A percentile compares a stretch with the other conserved stretches of the same genome.
phyloP scores from a whole-genome alignment of 2,797 vertebrate species.

The Oreonectes daqikongensis region DNA sequence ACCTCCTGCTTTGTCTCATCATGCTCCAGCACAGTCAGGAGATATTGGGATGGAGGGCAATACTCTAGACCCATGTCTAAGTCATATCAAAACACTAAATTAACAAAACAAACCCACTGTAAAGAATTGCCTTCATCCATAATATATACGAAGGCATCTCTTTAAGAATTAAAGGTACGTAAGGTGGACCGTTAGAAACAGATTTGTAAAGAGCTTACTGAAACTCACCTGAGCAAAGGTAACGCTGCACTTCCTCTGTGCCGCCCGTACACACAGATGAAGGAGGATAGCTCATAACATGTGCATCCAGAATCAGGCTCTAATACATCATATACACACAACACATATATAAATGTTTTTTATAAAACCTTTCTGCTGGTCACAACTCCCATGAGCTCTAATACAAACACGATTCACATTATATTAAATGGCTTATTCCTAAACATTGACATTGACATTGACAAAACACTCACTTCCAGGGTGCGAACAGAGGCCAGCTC shows the following conservation, averaged over 20 bases:
- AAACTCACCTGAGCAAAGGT: conserved; percentile 81
- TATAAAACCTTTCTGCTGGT: neutral
- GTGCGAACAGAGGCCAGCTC: conserved; percentile 80
- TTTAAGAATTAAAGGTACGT: neutral
- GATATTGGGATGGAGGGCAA: conserved; percentile 86
- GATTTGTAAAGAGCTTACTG: neutral
- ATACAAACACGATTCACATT: neutral
- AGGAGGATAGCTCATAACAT: conserved; percentile 83
- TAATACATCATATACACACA: conserved; percentile 63
- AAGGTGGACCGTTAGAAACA: neutral
- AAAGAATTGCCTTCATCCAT: conserved; percentile 2
- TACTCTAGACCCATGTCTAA: conserved; percentile 88
- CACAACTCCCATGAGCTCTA: neutral
- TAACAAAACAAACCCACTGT: neutral
- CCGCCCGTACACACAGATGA: conserved; percentile 80
- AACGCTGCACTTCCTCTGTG: conserved; percentile 86
- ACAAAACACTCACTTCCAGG: conserved; percentile 77
- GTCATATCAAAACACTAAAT: conserved; percentile 40
- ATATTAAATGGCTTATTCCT: neutral
- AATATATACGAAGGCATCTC: neutral
- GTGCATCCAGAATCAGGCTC: conserved; percentile 84
- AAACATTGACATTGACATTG: neutral
- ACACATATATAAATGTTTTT: conserved; percentile 15
- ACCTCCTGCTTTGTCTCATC: conserved; percentile 63
- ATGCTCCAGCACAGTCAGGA: conserved; percentile 82